Evolutionary conservation across 2,888 invertebrate genomes (phyloP).

Genomic region (Mythimna pallens): DNA sequence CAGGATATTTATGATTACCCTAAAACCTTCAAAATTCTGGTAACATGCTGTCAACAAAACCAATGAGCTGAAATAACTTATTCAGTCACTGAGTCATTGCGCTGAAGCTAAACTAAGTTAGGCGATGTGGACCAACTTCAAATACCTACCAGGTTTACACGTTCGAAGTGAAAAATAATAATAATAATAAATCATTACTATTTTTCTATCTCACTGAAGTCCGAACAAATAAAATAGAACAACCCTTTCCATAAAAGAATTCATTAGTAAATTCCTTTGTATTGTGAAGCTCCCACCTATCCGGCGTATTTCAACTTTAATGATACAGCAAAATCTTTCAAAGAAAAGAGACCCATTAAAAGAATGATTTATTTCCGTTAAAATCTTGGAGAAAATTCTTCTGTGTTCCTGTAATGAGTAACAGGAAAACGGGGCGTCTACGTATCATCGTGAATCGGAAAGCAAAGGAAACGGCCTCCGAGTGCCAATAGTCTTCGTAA

Average conservation of each 20-base stretch:
- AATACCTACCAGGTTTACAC: constrained; percentile 1
- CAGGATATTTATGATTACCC: not conserved
- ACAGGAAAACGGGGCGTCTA: constrained; percentile 32
- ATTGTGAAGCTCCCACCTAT: constrained; percentile 46
- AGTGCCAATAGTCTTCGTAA: constrained; percentile 45
- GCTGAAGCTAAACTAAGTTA: constrained; percentile 28
- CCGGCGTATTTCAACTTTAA: constrained; percentile 53
- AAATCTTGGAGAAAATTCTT: constrained; percentile 47
- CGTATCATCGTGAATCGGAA: constrained; percentile 55
- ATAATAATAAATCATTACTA: constrained; percentile 8
- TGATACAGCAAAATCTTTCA: constrained; percentile 52
- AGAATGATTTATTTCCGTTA: constrained; percentile 50
- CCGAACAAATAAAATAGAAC: constrained; percentile 10
- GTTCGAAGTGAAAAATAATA: not conserved
- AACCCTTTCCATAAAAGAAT: constrained; percentile 42
- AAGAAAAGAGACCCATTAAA: constrained; percentile 47
- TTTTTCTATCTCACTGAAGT: not conserved
- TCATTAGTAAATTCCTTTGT: constrained; percentile 44
- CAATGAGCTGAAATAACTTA: constrained; percentile 32
- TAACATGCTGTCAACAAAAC: constrained; percentile 20
- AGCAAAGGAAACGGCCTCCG: constrained; percentile 43
- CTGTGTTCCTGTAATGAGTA: constrained; percentile 53
- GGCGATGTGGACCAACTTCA: constrained; percentile 5
- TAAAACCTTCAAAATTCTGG: not conserved
- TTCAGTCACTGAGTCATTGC: constrained; percentile 25